Conservation (phyloP, 1,140 invertebrate species). For the Dufourea novaeangliae region DNA sequence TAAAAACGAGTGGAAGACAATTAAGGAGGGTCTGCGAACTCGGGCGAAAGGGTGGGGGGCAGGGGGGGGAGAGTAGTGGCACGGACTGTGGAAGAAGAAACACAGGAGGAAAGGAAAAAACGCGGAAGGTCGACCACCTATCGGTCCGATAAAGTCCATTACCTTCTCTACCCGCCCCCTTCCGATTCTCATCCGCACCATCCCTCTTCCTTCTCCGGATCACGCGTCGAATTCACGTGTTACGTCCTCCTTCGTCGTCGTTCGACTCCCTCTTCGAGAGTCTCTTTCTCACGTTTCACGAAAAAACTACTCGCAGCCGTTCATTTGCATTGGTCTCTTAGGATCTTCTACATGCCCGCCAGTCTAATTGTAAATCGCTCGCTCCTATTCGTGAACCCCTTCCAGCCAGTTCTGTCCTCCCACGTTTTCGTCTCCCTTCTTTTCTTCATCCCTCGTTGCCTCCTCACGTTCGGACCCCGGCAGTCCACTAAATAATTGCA, state of each 20-base stretch:
- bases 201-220: conserved; percentile 11
- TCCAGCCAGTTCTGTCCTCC: conserved; percentile 9
- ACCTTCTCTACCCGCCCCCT: conserved; percentile 52
- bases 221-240: conserved; percentile 42
- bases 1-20: conserved; percentile 75
- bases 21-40: conserved; percentile 62
- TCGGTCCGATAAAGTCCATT: conserved; percentile 73
- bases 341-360: conserved; percentile 18
- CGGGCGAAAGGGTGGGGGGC: conserved; percentile 1
- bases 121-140: conserved; percentile 73
- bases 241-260: conserved; percentile 7
- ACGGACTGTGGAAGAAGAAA: conserved; percentile 23
- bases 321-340: conserved; percentile 56
- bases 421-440: background rate
- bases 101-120: conserved; percentile 37
- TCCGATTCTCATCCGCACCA: conserved; percentile 44
- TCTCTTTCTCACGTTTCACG: background rate
- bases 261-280: background rate
- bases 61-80: conserved; percentile 9
- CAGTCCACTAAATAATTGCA: conserved; percentile 71
- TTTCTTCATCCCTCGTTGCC: conserved; percentile 6
- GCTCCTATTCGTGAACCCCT: too few species aligned
- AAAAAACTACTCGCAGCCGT: conserved; percentile 26
- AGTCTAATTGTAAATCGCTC: conserved; percentile 41
- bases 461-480: conserved; percentile 49